These are phyloP conservation scores for Ruditapes philippinarum DNA, from an alignment of 1,140 invertebrate species.

Conservation along the genomic window DNA sequence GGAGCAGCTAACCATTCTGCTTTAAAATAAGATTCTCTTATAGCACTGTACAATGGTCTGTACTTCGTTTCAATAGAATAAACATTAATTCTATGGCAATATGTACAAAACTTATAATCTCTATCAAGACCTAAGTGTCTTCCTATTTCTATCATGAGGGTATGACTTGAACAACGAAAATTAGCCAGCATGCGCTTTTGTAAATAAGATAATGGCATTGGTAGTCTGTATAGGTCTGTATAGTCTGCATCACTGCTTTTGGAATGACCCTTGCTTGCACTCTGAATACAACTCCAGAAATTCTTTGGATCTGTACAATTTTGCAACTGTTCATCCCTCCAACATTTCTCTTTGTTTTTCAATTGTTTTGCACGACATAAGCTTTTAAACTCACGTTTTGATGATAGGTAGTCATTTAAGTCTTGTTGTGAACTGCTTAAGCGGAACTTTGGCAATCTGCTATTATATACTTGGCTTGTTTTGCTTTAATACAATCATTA, in stretches of 20 bases:
- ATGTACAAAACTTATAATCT: not conserved
- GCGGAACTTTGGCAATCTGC: not conserved
- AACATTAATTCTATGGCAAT: not conserved
- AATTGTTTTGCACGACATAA: not conserved
- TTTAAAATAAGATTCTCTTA: not conserved
- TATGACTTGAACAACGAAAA: conserved; percentile 11
- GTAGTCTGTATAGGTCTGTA: no score
- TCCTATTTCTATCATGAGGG: conserved; percentile 26
- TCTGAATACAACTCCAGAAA: not conserved
- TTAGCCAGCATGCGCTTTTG: not conserved
- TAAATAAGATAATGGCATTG: not conserved
- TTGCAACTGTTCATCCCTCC: not conserved
- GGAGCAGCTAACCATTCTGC: no score
- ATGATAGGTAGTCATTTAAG: not conserved
- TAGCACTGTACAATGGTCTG: not conserved
- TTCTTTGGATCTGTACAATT: not conserved
- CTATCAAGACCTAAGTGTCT: not conserved
- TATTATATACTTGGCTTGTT: not conserved
- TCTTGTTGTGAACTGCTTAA: not conserved
- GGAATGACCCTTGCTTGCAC: no score
- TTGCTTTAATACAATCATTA: not conserved
- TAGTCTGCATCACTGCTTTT: no score
- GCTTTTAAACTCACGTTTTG: not conserved
- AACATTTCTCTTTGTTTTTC: not conserved
- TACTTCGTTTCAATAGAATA: not conserved